A percentile compares a stretch with the other conserved stretches of the same genome.
Evolutionary conservation across 30 jellyfish, hydroid and myxozoan species (phyloP).

Genomic region (Chrysaora quinquecirrha): DNA sequence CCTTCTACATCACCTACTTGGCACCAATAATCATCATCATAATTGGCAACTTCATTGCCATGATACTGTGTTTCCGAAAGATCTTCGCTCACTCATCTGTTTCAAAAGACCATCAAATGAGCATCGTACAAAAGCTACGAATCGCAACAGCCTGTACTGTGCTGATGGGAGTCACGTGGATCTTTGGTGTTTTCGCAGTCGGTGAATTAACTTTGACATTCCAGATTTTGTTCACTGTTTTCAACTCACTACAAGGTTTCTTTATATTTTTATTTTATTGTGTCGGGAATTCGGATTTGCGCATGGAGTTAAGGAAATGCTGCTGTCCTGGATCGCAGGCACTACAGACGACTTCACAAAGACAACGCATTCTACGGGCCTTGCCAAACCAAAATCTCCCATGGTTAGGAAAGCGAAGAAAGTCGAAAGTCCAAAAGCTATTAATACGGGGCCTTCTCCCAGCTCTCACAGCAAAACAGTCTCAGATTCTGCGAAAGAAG

Average conservation of each 20-base stretch:
- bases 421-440: too few relatives aligned
- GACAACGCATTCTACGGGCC: too few relatives aligned
- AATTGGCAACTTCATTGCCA: constrained; percentile 45
- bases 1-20: constrained; percentile 69
- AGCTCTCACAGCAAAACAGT: too few relatives aligned
- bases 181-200: constrained; percentile 67
- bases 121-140: constrained; percentile 32
- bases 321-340: not conserved
- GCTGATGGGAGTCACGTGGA: constrained; percentile 76
- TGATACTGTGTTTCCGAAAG: constrained; percentile 21
- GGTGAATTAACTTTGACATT: constrained; percentile 60
- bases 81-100: constrained; percentile 17
- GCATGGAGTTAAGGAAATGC: constrained; percentile 47
- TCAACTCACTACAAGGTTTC: constrained; percentile 83
- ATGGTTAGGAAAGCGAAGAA: too few relatives aligned
- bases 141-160: constrained; percentile 63
- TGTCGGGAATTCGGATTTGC: constrained; percentile 53
- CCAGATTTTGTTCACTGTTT: constrained; percentile 59
- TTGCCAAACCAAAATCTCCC: too few relatives aligned
- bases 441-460: too few relatives aligned
- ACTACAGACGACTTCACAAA: too few relatives aligned
- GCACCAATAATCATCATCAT: constrained; percentile 50
- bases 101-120: constrained; percentile 3
- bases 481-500: too few relatives aligned
- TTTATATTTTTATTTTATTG: constrained; percentile 70